Conservation (phyloP, 2,113 vertebrate species). For the Oncorhynchus masou region DNA sequence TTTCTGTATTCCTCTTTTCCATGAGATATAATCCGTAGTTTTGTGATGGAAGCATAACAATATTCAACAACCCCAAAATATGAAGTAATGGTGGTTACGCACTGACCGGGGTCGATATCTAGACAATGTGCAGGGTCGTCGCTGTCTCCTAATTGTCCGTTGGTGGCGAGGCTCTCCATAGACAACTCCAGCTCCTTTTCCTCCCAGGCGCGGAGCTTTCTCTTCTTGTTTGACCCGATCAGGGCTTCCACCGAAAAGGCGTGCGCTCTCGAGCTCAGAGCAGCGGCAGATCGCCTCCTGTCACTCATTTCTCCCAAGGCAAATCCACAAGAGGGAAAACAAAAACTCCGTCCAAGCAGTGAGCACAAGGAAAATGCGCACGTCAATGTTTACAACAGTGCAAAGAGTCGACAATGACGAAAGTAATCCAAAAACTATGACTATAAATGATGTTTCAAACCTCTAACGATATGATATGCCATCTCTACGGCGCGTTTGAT, state of each 20-base stretch:
- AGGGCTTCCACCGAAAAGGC: conserved; percentile 98
- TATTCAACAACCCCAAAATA: conserved; percentile 2
- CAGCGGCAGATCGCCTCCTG: conserved; percentile 93
- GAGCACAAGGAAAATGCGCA: conserved; percentile 25
- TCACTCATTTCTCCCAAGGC: conserved; percentile 90
- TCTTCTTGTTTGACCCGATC: conserved; percentile 97
- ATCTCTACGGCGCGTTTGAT: conserved; percentile 53
- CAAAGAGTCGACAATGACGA: conserved; percentile 60
- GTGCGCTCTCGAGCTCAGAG: conserved; percentile 97
- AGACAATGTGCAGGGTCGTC: conserved; percentile 89
- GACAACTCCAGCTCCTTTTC: conserved; percentile 94
- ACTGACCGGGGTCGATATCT: conserved; percentile 96
- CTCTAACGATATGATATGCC: conserved; percentile 47
- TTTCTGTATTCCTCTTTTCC: not conserved
- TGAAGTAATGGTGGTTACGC: conserved; percentile 29
- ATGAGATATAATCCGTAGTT: not conserved
- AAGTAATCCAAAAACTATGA: conserved; percentile 75
- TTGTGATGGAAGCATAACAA: conserved; percentile 2
- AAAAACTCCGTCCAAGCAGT: conserved; percentile 52
- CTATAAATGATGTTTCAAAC: conserved; percentile 57
- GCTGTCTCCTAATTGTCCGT: conserved; percentile 77
- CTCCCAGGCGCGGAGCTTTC: conserved; percentile 95
- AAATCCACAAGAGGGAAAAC: conserved; percentile 62
- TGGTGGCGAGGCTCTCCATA: conserved; percentile 90
- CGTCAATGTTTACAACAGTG: conserved; percentile 55